phyloP scores from a whole-genome alignment of 1,140 invertebrate species.

The Gryon sp. region DNA sequence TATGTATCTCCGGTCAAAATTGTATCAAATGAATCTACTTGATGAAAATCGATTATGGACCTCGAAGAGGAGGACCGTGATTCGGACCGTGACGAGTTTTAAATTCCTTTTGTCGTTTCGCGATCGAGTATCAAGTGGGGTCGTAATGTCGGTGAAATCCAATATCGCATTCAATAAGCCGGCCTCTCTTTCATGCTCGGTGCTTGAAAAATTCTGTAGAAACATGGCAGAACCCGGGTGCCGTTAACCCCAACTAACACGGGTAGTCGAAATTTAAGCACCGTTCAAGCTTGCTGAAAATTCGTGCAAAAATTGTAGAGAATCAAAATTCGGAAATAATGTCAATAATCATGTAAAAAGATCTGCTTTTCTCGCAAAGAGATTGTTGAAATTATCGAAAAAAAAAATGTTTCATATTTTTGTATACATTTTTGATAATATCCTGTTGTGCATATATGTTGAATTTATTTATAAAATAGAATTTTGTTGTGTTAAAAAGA shows the following conservation, averaged over 20 bases:
- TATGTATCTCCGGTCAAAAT: conserved; percentile 15
- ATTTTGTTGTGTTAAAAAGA: too few species aligned
- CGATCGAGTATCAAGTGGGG: conserved; percentile 74
- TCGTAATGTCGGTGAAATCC: conserved; percentile 74
- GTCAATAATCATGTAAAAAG: too few species aligned
- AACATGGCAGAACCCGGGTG: conserved; percentile 19
- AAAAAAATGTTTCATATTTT: too few species aligned
- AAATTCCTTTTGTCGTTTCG: conserved; percentile 75
- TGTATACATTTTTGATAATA: too few species aligned
- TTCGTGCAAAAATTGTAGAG: too few species aligned
- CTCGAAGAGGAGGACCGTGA: conserved; percentile 18
- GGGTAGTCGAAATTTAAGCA: conserved; percentile 25
- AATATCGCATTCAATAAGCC: conserved; percentile 77
- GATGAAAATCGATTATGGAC: conserved; percentile 51
- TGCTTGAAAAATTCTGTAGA: conserved; percentile 53
- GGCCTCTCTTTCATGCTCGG: conserved; percentile 42
- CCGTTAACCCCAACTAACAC: conserved; percentile 22
- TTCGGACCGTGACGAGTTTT: conserved; percentile 74
- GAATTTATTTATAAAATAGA: too few species aligned
- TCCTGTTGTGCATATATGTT: too few species aligned
- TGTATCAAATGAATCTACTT: conserved; percentile 36
- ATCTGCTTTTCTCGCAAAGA: too few species aligned
- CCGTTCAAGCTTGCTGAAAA: not conserved
- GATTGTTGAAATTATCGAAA: too few species aligned
- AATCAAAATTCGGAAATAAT: too few species aligned